Base-by-base conservation (phyloP, 2,888 invertebrate genomes). In the Amblyjoppa fuscipennis region DNA sequence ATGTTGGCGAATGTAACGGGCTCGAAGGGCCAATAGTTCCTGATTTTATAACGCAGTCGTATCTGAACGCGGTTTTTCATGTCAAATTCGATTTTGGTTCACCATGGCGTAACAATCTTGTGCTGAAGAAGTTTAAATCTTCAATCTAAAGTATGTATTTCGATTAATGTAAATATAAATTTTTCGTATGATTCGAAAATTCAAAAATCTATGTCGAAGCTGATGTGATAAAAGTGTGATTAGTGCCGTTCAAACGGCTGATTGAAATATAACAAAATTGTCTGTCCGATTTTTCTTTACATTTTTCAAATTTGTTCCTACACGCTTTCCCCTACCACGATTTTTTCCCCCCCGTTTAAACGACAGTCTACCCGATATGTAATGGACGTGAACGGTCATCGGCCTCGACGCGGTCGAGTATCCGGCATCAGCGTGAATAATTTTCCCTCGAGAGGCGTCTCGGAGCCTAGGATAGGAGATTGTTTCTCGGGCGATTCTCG, bases 381-480 rank as follows among this genome's bases (percentile, higher is more conserved):
- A 76, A 68, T 68, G 34, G 76, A 66, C 66, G 34, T 25, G 51
- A 68, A 66, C 49, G 76, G 76, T 76, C 76, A 66, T 68, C 66
- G 76, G 51, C 66, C 76, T 76, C 76, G 66, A 25, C 16, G 20
- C 25, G 25, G 34, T 61, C 51, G 75, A 49, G 49, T 75, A 49
- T 51, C 34, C 51, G 64, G 34, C 75, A 75, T 75, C 75, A 75
- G 75, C 75, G 64, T 66, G 75, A 75, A 75, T 75, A 66, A 75
- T 75, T 75, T 75, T 75, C 75, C 64, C 76, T 76, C 9, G 66
- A 64, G 75, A 53, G 53, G 49, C 51, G 71, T 53, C 9, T 71
- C 71, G 25, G 34, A 68, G 66, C 53, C 49, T 64, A 25, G 51
- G 45, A 25, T 0, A 78, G 2, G 31, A 71, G 16, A 20, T 49